Base-by-base conservation (phyloP, 2,113 vertebrate species). In the Stegostoma tigrinum region DNA sequence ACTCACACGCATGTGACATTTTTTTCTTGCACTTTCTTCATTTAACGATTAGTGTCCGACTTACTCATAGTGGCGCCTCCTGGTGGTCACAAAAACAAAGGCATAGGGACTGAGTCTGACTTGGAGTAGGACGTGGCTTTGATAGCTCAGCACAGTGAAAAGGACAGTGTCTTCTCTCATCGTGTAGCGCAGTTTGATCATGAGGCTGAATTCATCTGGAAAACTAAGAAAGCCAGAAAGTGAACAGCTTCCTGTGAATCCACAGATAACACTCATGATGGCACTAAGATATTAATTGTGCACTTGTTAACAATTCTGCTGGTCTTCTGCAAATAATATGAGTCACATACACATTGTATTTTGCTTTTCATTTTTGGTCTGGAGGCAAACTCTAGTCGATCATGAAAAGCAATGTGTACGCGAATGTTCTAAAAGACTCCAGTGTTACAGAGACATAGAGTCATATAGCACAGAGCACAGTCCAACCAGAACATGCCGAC, bases 1-100 rank as follows among this genome's bases (percentile, higher is more conserved):
- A 66, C n/a, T 15, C 15, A 17, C 27, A 90, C 27, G 34, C 2
- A 64, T 64, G n/a, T 27, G 3, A 42, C 4, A 21, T 83, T 42
- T 42, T 19, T 19, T 30, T 87, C 55, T 27, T 3, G 52, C 12
- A 87, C 45, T 23, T 12, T 1, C 19, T 5, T 67, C 8, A 68
- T 42, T 67, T 34, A 12, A 23, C 5, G 70, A n/a, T 64, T 21
- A 42, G 27, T 48, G 6, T 38, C 0, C 19, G 70, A 96, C 98
- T 98, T 96, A 99, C 98, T 99, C 98, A 0, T 99, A 99, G 96
- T 98, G 98, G 3, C 98, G 97, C 80, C 98, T 98, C 95, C 98
- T 98, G 0, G 98, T 98, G 96, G 97, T 98, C 94, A 98, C 97
- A 66, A 99, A 98, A 96, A 97, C 97, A 96, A 98, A 93, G 34